phyloP scores from a whole-genome alignment of 2,888 invertebrate species.

The Drosophila pseudotalamancana region DNA sequence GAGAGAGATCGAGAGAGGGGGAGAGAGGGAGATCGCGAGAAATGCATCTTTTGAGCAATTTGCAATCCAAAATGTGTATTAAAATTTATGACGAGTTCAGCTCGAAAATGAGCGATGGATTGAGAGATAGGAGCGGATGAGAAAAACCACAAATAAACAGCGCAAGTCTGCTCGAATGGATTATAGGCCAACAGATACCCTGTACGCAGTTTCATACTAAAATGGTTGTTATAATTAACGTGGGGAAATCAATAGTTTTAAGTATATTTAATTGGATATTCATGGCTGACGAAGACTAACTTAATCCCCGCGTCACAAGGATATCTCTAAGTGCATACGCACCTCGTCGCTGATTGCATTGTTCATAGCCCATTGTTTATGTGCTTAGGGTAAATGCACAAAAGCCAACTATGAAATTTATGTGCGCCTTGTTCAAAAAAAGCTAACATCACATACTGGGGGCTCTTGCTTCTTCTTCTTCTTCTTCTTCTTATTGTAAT shows the following conservation, averaged over 20 bases:
- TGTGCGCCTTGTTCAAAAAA: slow-evolving; percentile 18
- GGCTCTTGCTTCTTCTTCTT: background rate
- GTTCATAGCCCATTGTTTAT: background rate
- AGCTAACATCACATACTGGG: background rate
- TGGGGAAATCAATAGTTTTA: background rate
- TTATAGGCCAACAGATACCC: background rate
- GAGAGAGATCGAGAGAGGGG: background rate
- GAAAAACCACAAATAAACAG: slow-evolving; percentile 21
- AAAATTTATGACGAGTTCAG: slow-evolving; percentile 78
- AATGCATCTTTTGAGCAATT: slow-evolving; percentile 75
- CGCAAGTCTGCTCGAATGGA: background rate
- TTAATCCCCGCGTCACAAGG: no score
- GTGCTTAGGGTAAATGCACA: background rate
- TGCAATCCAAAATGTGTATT: slow-evolving; percentile 80
- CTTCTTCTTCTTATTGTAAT: no score
- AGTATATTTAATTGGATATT: background rate
- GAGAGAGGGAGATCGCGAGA: slow-evolving; percentile 28
- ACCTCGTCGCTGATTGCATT: no score
- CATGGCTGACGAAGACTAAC: no score
- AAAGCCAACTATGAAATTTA: slow-evolving; percentile 40
- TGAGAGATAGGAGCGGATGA: slow-evolving; percentile 54
- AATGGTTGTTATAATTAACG: background rate
- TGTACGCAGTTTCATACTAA: background rate
- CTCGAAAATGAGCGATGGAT: slow-evolving; percentile 60
- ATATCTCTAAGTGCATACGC: background rate